phyloP scores from a whole-genome alignment of 1,140 invertebrate species.

The Centruroides vittatus region DNA sequence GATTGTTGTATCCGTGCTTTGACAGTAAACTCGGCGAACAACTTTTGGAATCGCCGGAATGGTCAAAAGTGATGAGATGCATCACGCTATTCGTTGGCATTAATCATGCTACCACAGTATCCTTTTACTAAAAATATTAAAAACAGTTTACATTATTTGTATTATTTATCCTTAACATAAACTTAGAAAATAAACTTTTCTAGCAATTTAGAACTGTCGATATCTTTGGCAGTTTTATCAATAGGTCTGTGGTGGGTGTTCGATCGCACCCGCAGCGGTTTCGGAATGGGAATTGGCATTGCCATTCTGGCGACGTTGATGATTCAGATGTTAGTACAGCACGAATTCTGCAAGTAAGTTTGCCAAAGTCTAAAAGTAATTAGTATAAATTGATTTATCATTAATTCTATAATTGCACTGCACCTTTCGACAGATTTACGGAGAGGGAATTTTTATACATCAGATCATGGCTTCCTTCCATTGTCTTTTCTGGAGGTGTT shows the following conservation, averaged over 20 bases:
- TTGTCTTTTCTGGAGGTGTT: slow-evolving; percentile 36
- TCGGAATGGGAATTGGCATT: slow-evolving; percentile 31
- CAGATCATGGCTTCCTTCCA: slow-evolving; percentile 33
- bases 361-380: not conserved
- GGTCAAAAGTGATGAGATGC: slow-evolving; percentile 35
- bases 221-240: slow-evolving; percentile 31
- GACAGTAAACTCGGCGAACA: not conserved
- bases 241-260: slow-evolving; percentile 35
- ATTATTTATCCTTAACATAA: slow-evolving; percentile 3
- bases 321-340: slow-evolving; percentile 32
- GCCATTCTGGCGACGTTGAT: slow-evolving; percentile 31
- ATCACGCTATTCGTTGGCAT: slow-evolving; percentile 36
- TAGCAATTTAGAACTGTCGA: slow-evolving; percentile 31
- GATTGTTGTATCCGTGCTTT: slow-evolving; percentile 6
- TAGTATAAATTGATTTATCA: not conserved
- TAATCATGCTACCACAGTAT: slow-evolving; percentile 37
- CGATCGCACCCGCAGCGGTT: slow-evolving; percentile 32
- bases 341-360: slow-evolving; percentile 31
- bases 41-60: slow-evolving; percentile 24
- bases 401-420: too few relatives aligned
- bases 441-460: slow-evolving; percentile 34
- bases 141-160: not conserved
- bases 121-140: slow-evolving; percentile 23
- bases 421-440: slow-evolving; percentile 26
- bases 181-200: slow-evolving; percentile 33